Conservation (phyloP, 2,113 vertebrate species). For the Progne subis region DNA sequence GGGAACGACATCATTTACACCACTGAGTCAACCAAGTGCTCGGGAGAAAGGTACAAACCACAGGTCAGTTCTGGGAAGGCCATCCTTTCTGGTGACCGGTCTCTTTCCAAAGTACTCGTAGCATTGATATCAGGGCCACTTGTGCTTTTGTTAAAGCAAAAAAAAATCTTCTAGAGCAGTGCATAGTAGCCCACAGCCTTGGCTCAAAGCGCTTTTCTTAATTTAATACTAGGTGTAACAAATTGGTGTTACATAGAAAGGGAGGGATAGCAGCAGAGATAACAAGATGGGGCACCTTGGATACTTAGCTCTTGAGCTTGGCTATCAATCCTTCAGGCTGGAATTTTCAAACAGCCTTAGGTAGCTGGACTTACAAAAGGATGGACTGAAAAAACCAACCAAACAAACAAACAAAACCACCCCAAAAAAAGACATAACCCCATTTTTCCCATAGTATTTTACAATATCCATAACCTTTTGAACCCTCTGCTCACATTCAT, state of each 20-base stretch:
- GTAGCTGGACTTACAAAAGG: background rate
- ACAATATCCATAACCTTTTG: background rate
- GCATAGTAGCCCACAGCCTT: background rate
- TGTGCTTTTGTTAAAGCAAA: background rate
- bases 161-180: background rate
- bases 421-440: background rate
- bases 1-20: background rate
- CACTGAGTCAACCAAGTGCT: background rate
- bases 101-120: background rate
- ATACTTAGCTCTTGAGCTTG: background rate
- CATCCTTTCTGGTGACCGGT: background rate
- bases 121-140: background rate
- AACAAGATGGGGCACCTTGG: background rate
- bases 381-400: background rate
- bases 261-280: background rate
- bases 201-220: background rate
- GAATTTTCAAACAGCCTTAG: background rate
- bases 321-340: background rate
- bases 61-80: background rate
- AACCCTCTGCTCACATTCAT: background rate
- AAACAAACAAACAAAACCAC: too few species aligned
- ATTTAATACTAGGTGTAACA: background rate
- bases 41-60: background rate
- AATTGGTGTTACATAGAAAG: background rate
- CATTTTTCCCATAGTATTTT: background rate